A percentile compares a stretch with the other conserved stretches of the same genome.
phyloP scores from a whole-genome alignment of 2,797 vertebrate genomes.

The Oryzias dopingdopingensis region DNA sequence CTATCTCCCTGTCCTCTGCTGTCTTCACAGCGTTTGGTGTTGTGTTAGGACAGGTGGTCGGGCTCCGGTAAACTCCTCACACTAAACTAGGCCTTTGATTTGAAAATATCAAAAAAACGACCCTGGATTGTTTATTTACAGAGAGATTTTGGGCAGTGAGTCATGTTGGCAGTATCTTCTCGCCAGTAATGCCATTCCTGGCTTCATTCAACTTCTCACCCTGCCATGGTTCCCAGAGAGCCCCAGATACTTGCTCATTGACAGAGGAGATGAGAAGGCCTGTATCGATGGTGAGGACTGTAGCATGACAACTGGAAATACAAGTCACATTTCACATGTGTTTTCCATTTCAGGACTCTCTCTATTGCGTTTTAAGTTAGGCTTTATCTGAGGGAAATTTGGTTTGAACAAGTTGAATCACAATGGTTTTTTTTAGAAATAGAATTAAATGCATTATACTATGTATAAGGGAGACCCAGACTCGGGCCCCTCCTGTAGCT shows the following conservation, averaged over 20 bases:
- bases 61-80: conserved; percentile 79
- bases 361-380: no score
- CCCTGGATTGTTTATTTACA: conserved; percentile 54
- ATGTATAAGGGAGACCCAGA: no score
- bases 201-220: conserved; percentile 82
- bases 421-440: no score
- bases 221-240: conserved; percentile 92
- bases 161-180: conserved; percentile 85
- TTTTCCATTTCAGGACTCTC: no score
- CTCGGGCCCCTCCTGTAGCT: no score
- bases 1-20: conserved; percentile 84
- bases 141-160: conserved; percentile 86
- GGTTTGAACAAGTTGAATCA: no score
- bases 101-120: conserved; percentile 8
- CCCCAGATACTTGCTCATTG: conserved; percentile 90
- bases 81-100: background rate
- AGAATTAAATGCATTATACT: no score
- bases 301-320: no score
- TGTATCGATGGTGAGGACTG: conserved; percentile 79
- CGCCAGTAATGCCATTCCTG: conserved; percentile 86
- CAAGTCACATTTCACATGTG: no score
- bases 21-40: conserved; percentile 87
- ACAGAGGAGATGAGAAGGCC: conserved; percentile 82
- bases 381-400: no score
- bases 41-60: conserved; percentile 85